phyloP scores from a whole-genome alignment of 2,888 invertebrate genomes.

The Conomelus anceps region DNA sequence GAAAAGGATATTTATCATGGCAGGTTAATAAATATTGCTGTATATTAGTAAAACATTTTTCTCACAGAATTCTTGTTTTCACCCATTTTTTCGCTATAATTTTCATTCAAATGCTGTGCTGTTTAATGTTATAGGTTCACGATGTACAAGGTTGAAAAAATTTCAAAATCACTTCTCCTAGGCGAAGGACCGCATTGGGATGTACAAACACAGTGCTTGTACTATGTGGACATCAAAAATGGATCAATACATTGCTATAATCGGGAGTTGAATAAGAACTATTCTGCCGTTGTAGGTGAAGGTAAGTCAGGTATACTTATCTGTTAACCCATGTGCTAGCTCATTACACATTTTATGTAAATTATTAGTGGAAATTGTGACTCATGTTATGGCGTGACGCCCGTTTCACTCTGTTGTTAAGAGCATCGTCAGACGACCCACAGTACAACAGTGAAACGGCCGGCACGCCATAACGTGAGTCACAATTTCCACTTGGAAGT shows the following conservation, averaged over 20 bases:
- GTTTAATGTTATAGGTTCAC: neutral
- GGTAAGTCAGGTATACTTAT: neutral
- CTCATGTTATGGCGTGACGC: too few species aligned
- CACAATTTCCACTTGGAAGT: too few species aligned
- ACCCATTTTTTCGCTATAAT: too few species aligned
- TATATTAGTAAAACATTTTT: neutral
- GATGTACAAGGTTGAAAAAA: neutral
- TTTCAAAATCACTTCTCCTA: conserved; percentile 44
- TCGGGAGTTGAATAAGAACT: conserved; percentile 37
- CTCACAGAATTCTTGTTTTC: neutral
- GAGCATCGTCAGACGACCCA: too few species aligned
- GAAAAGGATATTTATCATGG: too few species aligned
- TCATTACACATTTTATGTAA: too few species aligned
- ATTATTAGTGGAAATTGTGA: too few species aligned
- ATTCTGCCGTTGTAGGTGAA: neutral
- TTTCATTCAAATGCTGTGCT: neutral
- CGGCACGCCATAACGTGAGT: too few species aligned
- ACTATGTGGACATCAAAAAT: conserved; percentile 59
- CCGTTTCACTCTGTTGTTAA: too few species aligned
- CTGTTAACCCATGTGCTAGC: neutral
- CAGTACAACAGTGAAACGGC: too few species aligned
- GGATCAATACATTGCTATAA: conserved; percentile 48
- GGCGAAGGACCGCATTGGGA: conserved; percentile 72
- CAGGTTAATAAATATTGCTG: too few species aligned
- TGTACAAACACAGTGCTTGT: conserved; percentile 51